Conservation (phyloP, 1,140 invertebrate genomes). For the Megathymus violae region DNA sequence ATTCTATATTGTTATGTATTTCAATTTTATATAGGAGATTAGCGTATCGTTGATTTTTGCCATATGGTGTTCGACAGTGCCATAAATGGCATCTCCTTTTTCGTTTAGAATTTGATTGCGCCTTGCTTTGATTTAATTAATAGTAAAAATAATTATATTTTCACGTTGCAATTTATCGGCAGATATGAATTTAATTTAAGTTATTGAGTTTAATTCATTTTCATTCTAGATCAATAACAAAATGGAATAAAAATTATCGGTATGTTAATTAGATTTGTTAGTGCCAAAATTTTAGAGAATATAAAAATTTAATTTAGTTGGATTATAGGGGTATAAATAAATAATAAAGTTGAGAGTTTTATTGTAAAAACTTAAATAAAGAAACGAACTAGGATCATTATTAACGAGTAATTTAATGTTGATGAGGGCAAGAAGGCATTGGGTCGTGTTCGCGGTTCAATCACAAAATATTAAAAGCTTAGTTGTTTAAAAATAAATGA, state of each 20-base stretch:
- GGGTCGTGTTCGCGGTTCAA: conserved; percentile 53
- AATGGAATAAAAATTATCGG: conserved; percentile 54
- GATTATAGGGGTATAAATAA: conserved; percentile 74
- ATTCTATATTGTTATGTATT: not conserved
- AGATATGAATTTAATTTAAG: conserved; percentile 3
- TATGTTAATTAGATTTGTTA: conserved; percentile 78
- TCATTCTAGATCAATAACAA: conserved; percentile 44
- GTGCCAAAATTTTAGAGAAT: conserved; percentile 76
- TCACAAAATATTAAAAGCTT: conserved; percentile 78
- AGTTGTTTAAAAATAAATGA: conserved; percentile 70
- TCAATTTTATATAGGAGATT: not conserved
- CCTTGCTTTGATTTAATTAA: no score
- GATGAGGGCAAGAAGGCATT: conserved; percentile 55
- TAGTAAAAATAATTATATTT: no score
- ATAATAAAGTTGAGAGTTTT: conserved; percentile 70
- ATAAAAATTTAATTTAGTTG: conserved; percentile 76
- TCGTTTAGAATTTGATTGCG: no score
- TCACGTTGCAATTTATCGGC: conserved; percentile 12
- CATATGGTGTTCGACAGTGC: not conserved
- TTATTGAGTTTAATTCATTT: conserved; percentile 44
- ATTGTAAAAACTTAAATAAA: conserved; percentile 73
- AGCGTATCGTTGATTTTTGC: not conserved
- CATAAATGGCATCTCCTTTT: no score
- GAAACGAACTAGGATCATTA: conserved; percentile 79
- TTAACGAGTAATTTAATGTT: conserved; percentile 70